Percentiles rank a stretch among this genome's conserved stretches.
These are phyloP conservation scores for Busseola fusca DNA, from an alignment of 2,888 invertebrate genomes.

Conservation along the genomic window DNA sequence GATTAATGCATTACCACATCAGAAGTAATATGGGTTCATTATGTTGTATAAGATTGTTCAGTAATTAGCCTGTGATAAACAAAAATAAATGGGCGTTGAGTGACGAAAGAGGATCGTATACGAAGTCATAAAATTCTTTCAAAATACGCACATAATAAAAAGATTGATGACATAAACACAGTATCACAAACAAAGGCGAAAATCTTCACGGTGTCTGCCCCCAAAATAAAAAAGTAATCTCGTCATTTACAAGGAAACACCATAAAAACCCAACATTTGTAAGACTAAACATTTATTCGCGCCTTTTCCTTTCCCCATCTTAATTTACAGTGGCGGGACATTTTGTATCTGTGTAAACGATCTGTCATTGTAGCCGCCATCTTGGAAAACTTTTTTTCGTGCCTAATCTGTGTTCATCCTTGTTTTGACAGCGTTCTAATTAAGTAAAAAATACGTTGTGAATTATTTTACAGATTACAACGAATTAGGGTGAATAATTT, in stretches of 20 bases:
- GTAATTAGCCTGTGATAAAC: background rate
- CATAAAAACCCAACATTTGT: constrained; percentile 57
- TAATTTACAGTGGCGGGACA: constrained; percentile 77
- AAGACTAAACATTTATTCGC: constrained; percentile 60
- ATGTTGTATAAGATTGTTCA: background rate
- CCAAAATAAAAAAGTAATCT: constrained; percentile 51
- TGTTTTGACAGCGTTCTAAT: constrained; percentile 68
- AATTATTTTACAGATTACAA: constrained; percentile 52
- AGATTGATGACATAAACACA: constrained; percentile 45
- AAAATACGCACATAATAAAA: constrained; percentile 20
- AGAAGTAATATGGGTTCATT: background rate
- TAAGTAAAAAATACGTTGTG: constrained; percentile 62
- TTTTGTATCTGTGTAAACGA: constrained; percentile 84
- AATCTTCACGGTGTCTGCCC: constrained; percentile 22
- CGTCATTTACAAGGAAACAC: constrained; percentile 51
- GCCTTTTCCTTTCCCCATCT: constrained; percentile 60
- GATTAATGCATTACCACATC: background rate
- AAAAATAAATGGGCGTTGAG: background rate
- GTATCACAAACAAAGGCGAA: constrained; percentile 37
- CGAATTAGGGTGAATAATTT: constrained; percentile 57
- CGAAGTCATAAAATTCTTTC: constrained; percentile 16
- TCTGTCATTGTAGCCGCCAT: constrained; percentile 80
- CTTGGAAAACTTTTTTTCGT: constrained; percentile 71
- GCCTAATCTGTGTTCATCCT: constrained; percentile 72
- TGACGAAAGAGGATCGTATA: background rate